These are phyloP conservation scores for Eulacestoma nigropectus DNA, from an alignment of 2,113 vertebrate genomes.

Conservation along the genomic window DNA sequence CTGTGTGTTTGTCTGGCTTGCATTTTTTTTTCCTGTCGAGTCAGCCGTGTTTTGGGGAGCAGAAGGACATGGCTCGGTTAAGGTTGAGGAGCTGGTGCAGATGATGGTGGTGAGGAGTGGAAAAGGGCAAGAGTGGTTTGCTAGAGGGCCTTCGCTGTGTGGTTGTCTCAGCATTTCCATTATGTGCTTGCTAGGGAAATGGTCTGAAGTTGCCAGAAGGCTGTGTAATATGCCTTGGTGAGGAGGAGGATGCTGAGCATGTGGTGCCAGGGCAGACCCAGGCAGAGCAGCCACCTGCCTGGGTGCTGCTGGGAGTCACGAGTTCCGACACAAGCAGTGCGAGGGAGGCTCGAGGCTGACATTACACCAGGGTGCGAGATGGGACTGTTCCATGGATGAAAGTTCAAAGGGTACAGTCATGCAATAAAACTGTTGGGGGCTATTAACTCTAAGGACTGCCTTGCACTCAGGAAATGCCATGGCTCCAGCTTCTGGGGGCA, in stretches of 20 bases:
- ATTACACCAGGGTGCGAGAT: rapidly evolving
- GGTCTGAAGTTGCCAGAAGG: not conserved
- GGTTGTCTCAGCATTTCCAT: rapidly evolving
- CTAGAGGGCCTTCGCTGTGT: rapidly evolving
- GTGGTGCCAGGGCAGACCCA: not conserved
- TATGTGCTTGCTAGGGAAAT: not conserved
- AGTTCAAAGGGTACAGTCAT: not conserved
- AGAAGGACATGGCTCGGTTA: not conserved
- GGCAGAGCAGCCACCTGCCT: not conserved
- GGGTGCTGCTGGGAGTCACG: rapidly evolving
- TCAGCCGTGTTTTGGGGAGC: not conserved
- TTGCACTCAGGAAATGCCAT: not conserved
- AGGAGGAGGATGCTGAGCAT: rapidly evolving
- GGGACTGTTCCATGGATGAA: not conserved
- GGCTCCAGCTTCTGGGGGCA: rapidly evolving
- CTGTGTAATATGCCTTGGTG: rapidly evolving
- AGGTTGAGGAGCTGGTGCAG: not conserved
- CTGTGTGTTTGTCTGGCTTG: not conserved
- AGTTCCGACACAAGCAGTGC: rapidly evolving
- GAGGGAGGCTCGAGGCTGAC: not conserved
- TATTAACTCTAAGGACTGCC: not conserved
- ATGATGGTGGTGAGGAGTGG: rapidly evolving
- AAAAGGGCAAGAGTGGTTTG: not conserved
- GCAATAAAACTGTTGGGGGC: not conserved
- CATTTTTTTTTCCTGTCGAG: not conserved